phyloP scores from a whole-genome alignment of 2,797 vertebrate species.

The Cheirogaleus major region DNA sequence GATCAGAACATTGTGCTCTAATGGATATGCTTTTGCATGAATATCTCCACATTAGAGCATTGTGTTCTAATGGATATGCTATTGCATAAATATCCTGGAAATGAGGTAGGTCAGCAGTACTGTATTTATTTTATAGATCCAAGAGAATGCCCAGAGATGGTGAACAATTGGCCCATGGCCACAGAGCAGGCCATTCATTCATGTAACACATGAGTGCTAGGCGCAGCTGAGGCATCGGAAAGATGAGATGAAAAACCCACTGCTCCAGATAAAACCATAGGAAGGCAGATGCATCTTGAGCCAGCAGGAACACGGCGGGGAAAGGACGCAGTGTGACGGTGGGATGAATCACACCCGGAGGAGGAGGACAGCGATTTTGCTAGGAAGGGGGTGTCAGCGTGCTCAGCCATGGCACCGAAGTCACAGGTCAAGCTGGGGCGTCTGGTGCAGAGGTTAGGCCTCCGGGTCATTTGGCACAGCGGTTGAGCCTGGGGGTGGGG shows the following conservation, averaged over 20 bases:
- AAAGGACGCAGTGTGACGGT: rapidly evolving
- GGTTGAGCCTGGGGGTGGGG: background rate
- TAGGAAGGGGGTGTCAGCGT: background rate
- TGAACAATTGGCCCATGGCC: background rate
- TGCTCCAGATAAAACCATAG: background rate
- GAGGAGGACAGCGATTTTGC: no score
- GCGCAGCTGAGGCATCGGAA: background rate
- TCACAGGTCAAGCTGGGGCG: background rate
- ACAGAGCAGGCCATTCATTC: background rate
- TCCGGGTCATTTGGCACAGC: background rate
- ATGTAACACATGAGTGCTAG: rapidly evolving
- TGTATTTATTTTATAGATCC: background rate
- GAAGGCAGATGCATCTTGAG: background rate
- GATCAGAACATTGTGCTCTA: background rate
- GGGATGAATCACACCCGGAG: background rate
- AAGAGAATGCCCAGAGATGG: background rate
- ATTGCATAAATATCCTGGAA: background rate
- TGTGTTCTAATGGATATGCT: background rate
- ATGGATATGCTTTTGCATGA: background rate
- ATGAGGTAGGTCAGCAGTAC: background rate
- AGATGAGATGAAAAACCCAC: background rate
- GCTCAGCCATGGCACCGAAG: background rate
- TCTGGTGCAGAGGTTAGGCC: background rate
- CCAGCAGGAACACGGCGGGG: background rate
- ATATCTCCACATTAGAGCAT: background rate